Evolutionary conservation across 2,888 invertebrate genomes (phyloP).

Genomic region (Aphidius colemani): DNA sequence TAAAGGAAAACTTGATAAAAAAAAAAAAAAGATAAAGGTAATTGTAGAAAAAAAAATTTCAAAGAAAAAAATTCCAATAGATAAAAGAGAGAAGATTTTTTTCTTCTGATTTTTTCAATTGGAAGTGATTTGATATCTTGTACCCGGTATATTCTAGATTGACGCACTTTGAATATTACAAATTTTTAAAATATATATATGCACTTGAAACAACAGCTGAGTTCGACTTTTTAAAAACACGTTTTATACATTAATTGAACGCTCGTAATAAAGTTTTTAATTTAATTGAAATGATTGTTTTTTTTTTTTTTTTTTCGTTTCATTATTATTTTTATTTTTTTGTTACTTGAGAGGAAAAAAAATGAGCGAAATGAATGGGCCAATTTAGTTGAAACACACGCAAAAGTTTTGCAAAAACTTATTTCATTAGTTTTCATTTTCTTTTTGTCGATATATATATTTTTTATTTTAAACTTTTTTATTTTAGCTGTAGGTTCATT

Average conservation of each 20-base stretch:
- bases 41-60: conserved; percentile 2
- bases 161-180: too few relatives aligned
- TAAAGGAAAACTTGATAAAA: conserved; percentile 2
- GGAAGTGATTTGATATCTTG: too few relatives aligned
- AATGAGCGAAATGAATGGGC: conserved; percentile 8
- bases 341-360: background rate
- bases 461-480: too few relatives aligned
- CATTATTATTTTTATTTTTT: too few relatives aligned
- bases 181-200: too few relatives aligned
- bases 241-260: too few relatives aligned
- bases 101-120: background rate
- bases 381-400: conserved; percentile 17
- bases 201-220: too few relatives aligned
- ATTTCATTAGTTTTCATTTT: conserved; percentile 11
- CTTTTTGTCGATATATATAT: conserved; percentile 18
- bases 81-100: background rate
- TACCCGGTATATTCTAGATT: too few relatives aligned
- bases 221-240: too few relatives aligned
- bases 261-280: too few relatives aligned
- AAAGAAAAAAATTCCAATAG: conserved; percentile 7
- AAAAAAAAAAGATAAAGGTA: background rate
- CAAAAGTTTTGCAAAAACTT: conserved; percentile 14
- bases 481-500: conserved; percentile 15
- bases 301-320: background rate
- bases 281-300: too few relatives aligned